Evolutionary conservation across 2,797 vertebrate genomes (phyloP).

Genomic region (Morus bassanus): DNA sequence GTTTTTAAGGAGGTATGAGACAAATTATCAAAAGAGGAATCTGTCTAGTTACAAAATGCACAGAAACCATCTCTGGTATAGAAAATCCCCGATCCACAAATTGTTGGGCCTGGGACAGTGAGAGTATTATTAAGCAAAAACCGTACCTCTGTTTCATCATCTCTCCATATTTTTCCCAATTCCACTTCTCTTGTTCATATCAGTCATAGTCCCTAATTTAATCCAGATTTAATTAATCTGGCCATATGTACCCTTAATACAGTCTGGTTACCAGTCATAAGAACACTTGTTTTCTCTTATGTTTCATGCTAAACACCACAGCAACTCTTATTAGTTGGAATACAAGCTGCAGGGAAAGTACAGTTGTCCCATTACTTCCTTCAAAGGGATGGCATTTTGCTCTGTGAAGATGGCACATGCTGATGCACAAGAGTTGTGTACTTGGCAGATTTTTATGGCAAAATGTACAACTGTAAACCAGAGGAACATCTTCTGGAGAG

Average conservation of each 20-base stretch:
- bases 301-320: not conserved
- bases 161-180: not conserved
- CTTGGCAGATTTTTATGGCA: not conserved
- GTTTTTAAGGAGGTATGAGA: not conserved
- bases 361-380: not conserved
- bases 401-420: not conserved
- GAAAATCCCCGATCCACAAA: not conserved
- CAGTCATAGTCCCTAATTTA: not conserved
- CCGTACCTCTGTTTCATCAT: not conserved
- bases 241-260: not conserved
- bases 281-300: not conserved
- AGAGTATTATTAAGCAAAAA: not conserved
- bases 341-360: not conserved
- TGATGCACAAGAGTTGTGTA: not conserved
- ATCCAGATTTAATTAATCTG: not conserved
- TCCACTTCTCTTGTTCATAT: not conserved
- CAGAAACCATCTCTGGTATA: not conserved
- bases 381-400: not conserved
- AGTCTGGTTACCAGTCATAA: not conserved
- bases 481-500: not conserved
- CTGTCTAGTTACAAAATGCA: not conserved
- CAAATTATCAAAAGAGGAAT: not conserved
- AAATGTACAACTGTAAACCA: not conserved
- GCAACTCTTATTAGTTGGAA: not conserved
- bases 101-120: not conserved